Evolutionary conservation across 2,113 vertebrate genomes (phyloP), one percentile per base, ranked within the genome.

Genomic region (Ammodytes dubius): DNA sequence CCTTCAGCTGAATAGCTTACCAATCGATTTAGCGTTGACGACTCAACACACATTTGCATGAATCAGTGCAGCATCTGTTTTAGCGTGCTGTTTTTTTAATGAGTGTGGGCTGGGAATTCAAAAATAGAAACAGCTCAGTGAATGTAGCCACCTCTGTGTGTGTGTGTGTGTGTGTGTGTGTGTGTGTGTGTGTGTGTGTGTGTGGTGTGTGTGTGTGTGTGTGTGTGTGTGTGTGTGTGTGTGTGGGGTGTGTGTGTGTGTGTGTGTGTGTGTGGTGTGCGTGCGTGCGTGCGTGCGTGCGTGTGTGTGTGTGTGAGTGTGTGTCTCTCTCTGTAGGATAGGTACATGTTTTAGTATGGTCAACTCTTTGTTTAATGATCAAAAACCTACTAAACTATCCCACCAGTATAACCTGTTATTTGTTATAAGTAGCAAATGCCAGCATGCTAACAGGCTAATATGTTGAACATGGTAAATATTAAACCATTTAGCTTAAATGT

Each of bases 61-160:
- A 91, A 89, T 84, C 79, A 80, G 61, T 81, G 66, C 76, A 70
- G 85, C 83, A 81, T 91, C 88, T 92, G 86, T 85, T 91, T 83
- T 65, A 81, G 69, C 50, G 10, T 64, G 63, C 73, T 87, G 79
- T 76, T 89, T 89, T 74, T 86, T 84, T 91, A 90, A 90, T 90
- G 83, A 90, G 79, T 71, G 83, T 90, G 86, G 88, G 86, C 74
- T 73, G 91, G 50, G 49, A 68, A 68, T 83, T 85, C 87, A 88
- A 60, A 85, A 92, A 89, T 91, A 89, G 90, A 83, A 87, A 77
- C 77, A 71, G 69, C 66, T 78, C 69, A 53, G 72, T 81, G 67
- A 79, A 84, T 76, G 69, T 56, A 61, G 57, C 82, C 59, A 60
- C 57, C 50, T 80, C 75, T 70, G 15, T 43, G 0, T 82, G 54